Evolutionary conservation across 1,140 invertebrate species (phyloP), one percentile per base, ranked within the genome.

Genomic region (Dendrolimus kikuchii): DNA sequence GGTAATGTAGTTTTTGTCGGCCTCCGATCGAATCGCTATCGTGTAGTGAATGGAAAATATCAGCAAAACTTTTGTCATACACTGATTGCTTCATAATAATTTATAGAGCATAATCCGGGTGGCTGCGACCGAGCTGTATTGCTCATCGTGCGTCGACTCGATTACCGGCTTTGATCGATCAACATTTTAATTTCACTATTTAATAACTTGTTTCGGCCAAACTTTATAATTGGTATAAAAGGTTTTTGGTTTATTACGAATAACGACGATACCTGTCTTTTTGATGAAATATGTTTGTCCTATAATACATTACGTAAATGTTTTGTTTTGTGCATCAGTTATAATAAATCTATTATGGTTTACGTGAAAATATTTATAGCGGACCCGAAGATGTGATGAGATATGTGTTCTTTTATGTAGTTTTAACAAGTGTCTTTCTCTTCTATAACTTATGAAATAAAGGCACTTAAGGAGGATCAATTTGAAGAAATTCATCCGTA

Each of bases 51-150:
- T 5, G 56, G 2, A 50, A 64, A 71, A 51, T 7, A 9, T 2
- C 42, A 23, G 46, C 51, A 51, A 76, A 83, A 77, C 76, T 83
- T 81, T 77, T 76, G 66, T 73, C 69, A 77, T 81, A 83, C 77
- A 83, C 70, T 81, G 77, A 83, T 83, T 83, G 77, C 76, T 83
- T 81, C 74, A 83, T 83, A 81, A 83, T 83, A 81, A 81, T 83
- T 83, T 83, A 83, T 83, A 73, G 77, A 78, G 64, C 71, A 74
- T 80, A 81, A 83, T 83, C 77, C 71, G 76, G 56, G 63, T 67
- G 66, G 71, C 66, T 78, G 73, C 70, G 71, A 77, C 76, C 76
- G 66, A 70, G 66, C 62, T 75, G 72, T 77, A 80, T 81, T 74
- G 75, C 76, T 81, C 80, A 81, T 74, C 73, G 68, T 54, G 56